phyloP scores from a whole-genome alignment of 2,888 invertebrate genomes.

The Blastobasis lacticolella region DNA sequence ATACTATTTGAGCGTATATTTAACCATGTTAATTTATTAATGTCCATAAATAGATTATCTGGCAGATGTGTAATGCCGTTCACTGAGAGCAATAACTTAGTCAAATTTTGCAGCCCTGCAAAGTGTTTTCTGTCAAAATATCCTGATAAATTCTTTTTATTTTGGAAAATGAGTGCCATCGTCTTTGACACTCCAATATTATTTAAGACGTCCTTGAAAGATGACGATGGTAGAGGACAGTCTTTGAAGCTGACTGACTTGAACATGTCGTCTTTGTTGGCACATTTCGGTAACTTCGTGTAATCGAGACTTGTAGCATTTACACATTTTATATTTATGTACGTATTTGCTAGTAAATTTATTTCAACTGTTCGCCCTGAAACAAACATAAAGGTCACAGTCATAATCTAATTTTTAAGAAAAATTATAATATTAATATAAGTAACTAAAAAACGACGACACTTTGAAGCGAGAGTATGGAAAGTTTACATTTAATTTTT shows the following conservation, averaged over 20 bases:
- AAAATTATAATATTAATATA: too few species aligned
- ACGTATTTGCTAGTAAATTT: slow-evolving; percentile 55
- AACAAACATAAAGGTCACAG: slow-evolving; percentile 24
- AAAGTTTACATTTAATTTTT: too few species aligned
- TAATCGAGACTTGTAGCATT: slow-evolving; percentile 55
- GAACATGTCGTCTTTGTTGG: slow-evolving; percentile 50
- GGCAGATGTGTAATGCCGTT: slow-evolving; percentile 77
- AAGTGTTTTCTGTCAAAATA: slow-evolving; percentile 75
- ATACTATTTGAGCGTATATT: slow-evolving; percentile 77
- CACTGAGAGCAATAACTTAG: slow-evolving; percentile 73
- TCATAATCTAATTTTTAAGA: too few species aligned
- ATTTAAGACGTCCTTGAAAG: slow-evolving; percentile 62
- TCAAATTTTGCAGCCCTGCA: slow-evolving; percentile 67
- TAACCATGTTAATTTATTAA: slow-evolving; percentile 76
- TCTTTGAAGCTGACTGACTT: slow-evolving; percentile 66
- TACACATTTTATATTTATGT: slow-evolving; percentile 60
- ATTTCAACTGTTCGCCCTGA: slow-evolving; percentile 57
- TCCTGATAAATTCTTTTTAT: slow-evolving; percentile 67
- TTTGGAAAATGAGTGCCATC: slow-evolving; percentile 72
- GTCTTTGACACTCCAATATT: slow-evolving; percentile 63
- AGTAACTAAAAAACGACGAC: too few species aligned
- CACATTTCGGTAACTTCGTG: slow-evolving; percentile 60
- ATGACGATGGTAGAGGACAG: slow-evolving; percentile 69
- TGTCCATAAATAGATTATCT: slow-evolving; percentile 75
- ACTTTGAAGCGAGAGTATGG: too few species aligned